Evolutionary conservation across 2,888 invertebrate genomes (phyloP).

Genomic region (Scotopteryx bipunctaria): DNA sequence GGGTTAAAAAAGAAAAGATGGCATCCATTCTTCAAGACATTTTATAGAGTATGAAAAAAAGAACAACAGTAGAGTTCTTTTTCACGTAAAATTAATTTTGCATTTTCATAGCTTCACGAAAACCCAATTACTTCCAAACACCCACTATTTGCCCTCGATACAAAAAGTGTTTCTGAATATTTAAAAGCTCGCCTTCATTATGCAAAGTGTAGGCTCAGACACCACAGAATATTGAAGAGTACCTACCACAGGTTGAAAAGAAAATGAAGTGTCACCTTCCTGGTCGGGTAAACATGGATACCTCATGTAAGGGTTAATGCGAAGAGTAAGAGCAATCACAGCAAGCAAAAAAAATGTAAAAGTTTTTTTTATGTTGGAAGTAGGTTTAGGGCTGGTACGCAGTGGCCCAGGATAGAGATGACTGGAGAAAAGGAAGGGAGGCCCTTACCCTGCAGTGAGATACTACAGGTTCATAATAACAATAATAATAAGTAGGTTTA

Average conservation of each 20-base stretch:
- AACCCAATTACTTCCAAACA: neutral
- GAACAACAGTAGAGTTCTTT: no score
- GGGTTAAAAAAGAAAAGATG: no score
- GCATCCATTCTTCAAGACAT: no score
- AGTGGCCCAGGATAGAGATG: no score
- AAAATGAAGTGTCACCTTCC: constrained; percentile 64
- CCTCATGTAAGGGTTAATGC: constrained; percentile 25
- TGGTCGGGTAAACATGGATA: constrained; percentile 36
- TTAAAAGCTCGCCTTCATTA: constrained; percentile 58
- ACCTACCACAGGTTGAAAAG: constrained; percentile 45
- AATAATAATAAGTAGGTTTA: neutral
- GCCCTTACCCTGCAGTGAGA: no score
- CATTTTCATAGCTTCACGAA: no score
- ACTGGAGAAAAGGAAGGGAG: no score
- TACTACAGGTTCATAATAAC: no score
- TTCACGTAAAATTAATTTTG: no score
- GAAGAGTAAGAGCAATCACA: constrained; percentile 5
- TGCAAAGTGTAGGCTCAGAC: constrained; percentile 50
- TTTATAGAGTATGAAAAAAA: no score
- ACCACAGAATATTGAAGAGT: constrained; percentile 22
- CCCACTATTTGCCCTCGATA: constrained; percentile 17
- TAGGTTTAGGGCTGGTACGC: no score
- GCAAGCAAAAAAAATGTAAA: neutral
- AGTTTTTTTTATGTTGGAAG: no score
- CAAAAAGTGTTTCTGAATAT: constrained; percentile 45